These are phyloP conservation scores for Anniella stebbinsi DNA, from an alignment of 2,797 vertebrate genomes.

Conservation along the genomic window DNA sequence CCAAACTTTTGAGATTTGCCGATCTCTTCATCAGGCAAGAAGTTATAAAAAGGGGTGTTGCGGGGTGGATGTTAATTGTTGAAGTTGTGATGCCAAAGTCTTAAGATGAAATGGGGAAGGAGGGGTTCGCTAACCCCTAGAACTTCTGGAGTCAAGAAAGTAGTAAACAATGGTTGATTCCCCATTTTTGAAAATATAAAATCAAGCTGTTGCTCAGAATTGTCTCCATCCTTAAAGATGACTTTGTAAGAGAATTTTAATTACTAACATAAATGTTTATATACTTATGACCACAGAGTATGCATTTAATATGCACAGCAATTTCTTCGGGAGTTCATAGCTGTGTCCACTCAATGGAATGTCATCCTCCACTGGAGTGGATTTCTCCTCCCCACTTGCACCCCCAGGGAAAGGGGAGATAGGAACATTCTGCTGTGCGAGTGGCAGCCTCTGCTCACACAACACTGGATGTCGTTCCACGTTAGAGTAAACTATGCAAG, in stretches of 20 bases:
- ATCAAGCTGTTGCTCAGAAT: too few relatives aligned
- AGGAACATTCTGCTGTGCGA: too few relatives aligned
- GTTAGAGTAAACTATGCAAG: background rate
- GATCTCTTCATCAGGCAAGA: background rate
- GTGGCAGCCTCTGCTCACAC: background rate
- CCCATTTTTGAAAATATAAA: too few relatives aligned
- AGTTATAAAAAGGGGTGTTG: too few relatives aligned
- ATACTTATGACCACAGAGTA: background rate
- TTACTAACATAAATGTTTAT: background rate
- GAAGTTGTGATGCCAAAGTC: too few relatives aligned
- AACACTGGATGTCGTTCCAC: background rate
- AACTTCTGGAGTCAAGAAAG: too few relatives aligned
- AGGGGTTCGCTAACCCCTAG: too few relatives aligned
- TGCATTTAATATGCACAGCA: background rate
- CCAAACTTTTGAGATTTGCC: background rate
- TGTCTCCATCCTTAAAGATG: background rate
- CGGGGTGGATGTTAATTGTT: too few relatives aligned
- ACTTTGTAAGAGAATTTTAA: slow-evolving; percentile 13
- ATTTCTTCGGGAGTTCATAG: rapidly evolving
- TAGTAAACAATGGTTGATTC: too few relatives aligned
- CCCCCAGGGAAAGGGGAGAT: too few relatives aligned
- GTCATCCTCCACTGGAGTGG: background rate
- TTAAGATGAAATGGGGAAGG: too few relatives aligned
- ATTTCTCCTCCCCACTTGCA: background rate
- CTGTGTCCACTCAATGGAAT: background rate